Conservation (phyloP, 1,140 invertebrate species). For the Lepeophtheirus salmonis region DNA sequence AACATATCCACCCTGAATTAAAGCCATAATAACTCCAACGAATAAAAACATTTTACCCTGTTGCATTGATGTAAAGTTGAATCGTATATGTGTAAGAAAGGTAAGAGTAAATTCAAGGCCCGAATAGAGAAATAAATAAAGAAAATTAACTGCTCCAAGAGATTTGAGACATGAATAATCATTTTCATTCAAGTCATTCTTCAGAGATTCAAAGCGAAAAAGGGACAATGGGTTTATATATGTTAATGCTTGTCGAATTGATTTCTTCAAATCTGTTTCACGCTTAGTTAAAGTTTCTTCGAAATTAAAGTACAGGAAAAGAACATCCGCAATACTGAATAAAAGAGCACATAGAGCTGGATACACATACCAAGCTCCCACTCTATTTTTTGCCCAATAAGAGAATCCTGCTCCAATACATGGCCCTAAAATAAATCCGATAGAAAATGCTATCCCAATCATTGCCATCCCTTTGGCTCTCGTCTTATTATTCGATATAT, state of each 20-base stretch:
- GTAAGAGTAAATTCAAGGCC: conserved; percentile 93
- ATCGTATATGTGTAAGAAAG: conserved; percentile 83
- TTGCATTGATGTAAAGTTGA: conserved; percentile 77
- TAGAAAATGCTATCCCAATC: conserved; percentile 87
- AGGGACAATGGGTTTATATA: conserved; percentile 50
- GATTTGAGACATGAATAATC: conserved; percentile 9
- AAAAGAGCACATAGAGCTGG: conserved; percentile 69
- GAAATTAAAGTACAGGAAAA: conserved; percentile 52
- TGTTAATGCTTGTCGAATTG: conserved; percentile 46
- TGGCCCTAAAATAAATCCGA: conserved; percentile 90
- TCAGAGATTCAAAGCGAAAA: conserved; percentile 37
- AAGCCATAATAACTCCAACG: conserved; percentile 77
- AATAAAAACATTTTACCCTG: conserved; percentile 95
- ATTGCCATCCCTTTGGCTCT: conserved; percentile 88
- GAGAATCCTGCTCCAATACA: conserved; percentile 82
- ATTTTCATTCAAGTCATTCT: conserved; percentile 22
- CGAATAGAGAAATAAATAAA: conserved; percentile 90
- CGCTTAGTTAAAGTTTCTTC: conserved; percentile 61
- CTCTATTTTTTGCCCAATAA: conserved; percentile 36
- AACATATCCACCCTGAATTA: conserved; percentile 75
- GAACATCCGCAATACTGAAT: conserved; percentile 53
- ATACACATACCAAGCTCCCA: conserved; percentile 50
- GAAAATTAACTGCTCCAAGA: conserved; percentile 69
- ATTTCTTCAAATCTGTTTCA: conserved; percentile 38
- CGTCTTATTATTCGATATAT: conserved; percentile 58